These are phyloP conservation scores for Aphidoletes aphidimyza DNA, from an alignment of 2,888 invertebrate genomes.

Conservation along the genomic window DNA sequence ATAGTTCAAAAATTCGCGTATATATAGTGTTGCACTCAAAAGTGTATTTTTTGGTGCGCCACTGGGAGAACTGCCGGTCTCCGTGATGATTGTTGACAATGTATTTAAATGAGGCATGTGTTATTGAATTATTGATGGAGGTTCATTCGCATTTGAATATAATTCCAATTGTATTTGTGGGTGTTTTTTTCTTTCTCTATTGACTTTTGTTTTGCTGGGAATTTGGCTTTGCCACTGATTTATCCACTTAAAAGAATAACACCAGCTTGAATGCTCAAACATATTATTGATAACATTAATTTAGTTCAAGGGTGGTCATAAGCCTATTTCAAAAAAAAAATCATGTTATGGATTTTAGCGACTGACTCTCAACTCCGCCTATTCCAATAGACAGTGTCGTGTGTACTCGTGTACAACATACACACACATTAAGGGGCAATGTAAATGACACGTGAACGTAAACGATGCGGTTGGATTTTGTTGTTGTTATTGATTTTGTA, in stretches of 20 bases:
- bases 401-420: too few relatives aligned
- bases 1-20: too few relatives aligned
- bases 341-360: background rate
- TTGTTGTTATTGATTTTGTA: too few relatives aligned
- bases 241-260: slow-evolving; percentile 1
- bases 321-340: slow-evolving; percentile 25
- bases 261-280: background rate
- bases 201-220: background rate
- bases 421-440: too few relatives aligned
- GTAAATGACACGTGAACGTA: too few relatives aligned
- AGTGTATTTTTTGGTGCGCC: too few relatives aligned
- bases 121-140: slow-evolving; percentile 11
- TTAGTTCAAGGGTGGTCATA: slow-evolving; percentile 52
- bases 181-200: background rate
- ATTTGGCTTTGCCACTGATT: background rate
- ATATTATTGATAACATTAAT: slow-evolving; percentile 14
- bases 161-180: background rate
- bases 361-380: background rate
- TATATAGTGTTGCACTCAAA: too few relatives aligned
- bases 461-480: too few relatives aligned
- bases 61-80: background rate
- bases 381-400: too few relatives aligned
- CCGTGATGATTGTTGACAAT: slow-evolving; percentile 10
- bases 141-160: background rate
- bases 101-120: background rate